Percentiles rank a stretch among this genome's conserved stretches.
phyloP scores from a whole-genome alignment of 2,888 invertebrate genomes.

The Argyresthia goedartella region DNA sequence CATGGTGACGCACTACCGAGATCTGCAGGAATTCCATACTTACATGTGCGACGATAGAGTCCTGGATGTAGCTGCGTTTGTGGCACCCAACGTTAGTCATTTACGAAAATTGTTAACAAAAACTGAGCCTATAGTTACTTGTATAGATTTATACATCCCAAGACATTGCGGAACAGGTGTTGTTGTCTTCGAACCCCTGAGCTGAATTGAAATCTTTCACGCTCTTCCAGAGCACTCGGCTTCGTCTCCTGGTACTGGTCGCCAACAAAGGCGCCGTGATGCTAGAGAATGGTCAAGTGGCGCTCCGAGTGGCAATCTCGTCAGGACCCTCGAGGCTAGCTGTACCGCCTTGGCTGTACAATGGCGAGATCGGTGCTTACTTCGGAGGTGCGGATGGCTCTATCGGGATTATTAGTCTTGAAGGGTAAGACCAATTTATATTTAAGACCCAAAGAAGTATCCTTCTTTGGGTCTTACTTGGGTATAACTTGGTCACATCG shows the following conservation, averaged over 20 bases:
- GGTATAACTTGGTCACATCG: background rate
- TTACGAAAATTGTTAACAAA: too few species aligned
- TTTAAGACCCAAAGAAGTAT: too few species aligned
- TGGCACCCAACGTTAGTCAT: conserved; percentile 57
- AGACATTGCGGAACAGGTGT: too few species aligned
- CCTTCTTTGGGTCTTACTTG: too few species aligned
- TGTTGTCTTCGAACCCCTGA: too few species aligned
- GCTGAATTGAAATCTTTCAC: too few species aligned
- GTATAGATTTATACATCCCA: too few species aligned
- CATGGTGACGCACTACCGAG: conserved; percentile 88
- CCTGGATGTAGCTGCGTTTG: conserved; percentile 77
- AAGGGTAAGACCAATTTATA: conserved; percentile 46
- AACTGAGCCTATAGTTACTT: too few species aligned
- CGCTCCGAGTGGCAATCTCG: conserved; percentile 31
- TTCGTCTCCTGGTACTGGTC: conserved; percentile 82
- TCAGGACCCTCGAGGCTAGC: conserved; percentile 47
- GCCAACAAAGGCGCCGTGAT: conserved; percentile 85
- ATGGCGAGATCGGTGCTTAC: conserved; percentile 75
- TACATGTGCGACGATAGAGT: conserved; percentile 91
- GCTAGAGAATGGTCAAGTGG: conserved; percentile 79
- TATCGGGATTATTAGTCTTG: conserved; percentile 80
- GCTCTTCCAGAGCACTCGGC: conserved; percentile 61
- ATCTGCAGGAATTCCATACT: conserved; percentile 90
- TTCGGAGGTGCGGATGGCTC: conserved; percentile 92
- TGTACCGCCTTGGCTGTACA: conserved; percentile 30